Evolutionary conservation across 2,113 vertebrate species (phyloP).

Genomic region (Mustela nigripes): DNA sequence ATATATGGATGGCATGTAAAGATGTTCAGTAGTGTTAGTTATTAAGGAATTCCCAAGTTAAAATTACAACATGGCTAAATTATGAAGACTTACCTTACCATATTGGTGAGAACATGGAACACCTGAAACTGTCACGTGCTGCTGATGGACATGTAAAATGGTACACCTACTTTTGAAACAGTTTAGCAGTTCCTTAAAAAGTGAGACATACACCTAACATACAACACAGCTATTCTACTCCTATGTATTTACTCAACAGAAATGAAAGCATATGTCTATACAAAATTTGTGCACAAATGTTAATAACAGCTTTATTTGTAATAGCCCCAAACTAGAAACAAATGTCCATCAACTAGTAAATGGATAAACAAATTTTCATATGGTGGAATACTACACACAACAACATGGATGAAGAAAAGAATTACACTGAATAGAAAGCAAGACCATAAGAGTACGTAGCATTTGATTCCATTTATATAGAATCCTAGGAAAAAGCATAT

Average conservation of each 20-base stretch:
- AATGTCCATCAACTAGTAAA: neutral
- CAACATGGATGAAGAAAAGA: neutral
- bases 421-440: neutral
- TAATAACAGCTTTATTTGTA: neutral
- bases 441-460: neutral
- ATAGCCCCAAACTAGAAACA: neutral
- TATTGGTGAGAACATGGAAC: neutral
- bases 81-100: neutral
- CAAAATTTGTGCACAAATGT: neutral
- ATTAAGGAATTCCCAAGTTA: slow-evolving; percentile 31
- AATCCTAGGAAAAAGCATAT: neutral
- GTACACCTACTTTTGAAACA: neutral
- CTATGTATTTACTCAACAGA: neutral
- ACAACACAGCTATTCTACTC: neutral
- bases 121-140: neutral
- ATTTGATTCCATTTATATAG: neutral
- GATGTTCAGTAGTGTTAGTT: neutral
- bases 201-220: neutral
- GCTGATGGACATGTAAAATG: neutral
- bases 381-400: neutral
- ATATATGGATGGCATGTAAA: neutral
- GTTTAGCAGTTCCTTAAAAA: slow-evolving; percentile 20
- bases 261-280: neutral
- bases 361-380: neutral
- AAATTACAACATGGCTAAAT: neutral